phyloP scores from a whole-genome alignment of 1,140 invertebrate species.

The Nilaparvata lugens region DNA sequence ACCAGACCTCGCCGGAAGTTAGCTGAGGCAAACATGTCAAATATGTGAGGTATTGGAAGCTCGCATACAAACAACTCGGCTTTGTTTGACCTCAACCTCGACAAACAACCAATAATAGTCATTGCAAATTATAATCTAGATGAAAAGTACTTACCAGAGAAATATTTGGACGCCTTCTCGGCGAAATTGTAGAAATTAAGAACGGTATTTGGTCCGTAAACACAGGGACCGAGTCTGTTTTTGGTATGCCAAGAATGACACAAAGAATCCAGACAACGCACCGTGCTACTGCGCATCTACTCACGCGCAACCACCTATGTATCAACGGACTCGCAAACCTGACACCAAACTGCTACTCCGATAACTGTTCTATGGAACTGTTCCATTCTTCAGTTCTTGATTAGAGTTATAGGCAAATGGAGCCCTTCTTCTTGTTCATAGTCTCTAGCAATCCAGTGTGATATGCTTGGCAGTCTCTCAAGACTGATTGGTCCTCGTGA shows the following conservation, averaged over 20 bases:
- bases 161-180: slow-evolving; percentile 47
- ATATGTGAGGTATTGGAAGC: slow-evolving; percentile 70
- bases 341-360: no score
- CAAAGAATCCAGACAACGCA: slow-evolving; percentile 91
- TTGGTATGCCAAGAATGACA: slow-evolving; percentile 90
- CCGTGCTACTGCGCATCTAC: slow-evolving; percentile 57
- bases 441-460: no score
- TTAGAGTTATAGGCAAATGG: no score
- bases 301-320: slow-evolving; percentile 6
- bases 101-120: slow-evolving; percentile 17
- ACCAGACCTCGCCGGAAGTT: slow-evolving; percentile 40
- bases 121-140: slow-evolving; percentile 22
- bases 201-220: slow-evolving; percentile 61
- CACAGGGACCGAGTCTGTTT: slow-evolving; percentile 70
- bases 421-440: no score
- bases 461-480: no score
- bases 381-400: no score
- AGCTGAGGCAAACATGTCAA: slow-evolving; percentile 56
- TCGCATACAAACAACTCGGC: slow-evolving; percentile 58
- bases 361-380: no score
- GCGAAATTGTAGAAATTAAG: slow-evolving; percentile 44
- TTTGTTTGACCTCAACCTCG: slow-evolving; percentile 45
- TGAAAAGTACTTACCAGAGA: slow-evolving; percentile 52
- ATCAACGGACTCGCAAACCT: no score
- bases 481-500: no score